Conservation (phyloP, 2,113 vertebrate species). For the Pica pica region DNA sequence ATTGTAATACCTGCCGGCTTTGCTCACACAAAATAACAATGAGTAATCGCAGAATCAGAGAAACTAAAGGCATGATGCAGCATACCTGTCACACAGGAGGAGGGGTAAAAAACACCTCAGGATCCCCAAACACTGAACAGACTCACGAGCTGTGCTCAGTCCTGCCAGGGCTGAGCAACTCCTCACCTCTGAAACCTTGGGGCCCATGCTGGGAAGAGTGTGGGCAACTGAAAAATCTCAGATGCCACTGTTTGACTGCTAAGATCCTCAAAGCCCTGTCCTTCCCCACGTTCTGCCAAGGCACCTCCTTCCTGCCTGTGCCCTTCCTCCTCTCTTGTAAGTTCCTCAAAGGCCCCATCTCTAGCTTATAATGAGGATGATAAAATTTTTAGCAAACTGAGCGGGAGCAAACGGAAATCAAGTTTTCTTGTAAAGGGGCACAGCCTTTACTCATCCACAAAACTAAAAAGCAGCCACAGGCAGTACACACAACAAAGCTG, state of each 20-base stretch:
- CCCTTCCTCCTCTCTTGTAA: neutral
- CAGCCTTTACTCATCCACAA: conserved; percentile 12
- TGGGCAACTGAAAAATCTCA: neutral
- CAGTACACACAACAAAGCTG: neutral
- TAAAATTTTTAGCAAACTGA: neutral
- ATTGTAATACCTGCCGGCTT: neutral
- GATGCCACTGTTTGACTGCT: neutral
- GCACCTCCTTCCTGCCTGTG: neutral
- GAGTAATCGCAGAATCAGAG: neutral
- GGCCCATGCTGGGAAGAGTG: neutral
- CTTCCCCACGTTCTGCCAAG: neutral
- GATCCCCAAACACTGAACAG: neutral
- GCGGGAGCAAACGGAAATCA: neutral
- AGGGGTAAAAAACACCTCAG: neutral
- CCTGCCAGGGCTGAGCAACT: neutral
- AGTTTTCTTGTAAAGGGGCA: neutral
- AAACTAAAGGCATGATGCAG: neutral
- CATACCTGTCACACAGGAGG: neutral
- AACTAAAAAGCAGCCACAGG: neutral
- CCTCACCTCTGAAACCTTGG: neutral
- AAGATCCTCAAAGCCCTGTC: neutral
- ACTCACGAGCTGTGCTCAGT: accelerated
- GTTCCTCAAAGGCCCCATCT: neutral
- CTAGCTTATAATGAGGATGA: neutral
- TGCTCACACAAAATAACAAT: neutral